phyloP scores from a whole-genome alignment of 1,140 invertebrate species.

The Arion vulgaris region DNA sequence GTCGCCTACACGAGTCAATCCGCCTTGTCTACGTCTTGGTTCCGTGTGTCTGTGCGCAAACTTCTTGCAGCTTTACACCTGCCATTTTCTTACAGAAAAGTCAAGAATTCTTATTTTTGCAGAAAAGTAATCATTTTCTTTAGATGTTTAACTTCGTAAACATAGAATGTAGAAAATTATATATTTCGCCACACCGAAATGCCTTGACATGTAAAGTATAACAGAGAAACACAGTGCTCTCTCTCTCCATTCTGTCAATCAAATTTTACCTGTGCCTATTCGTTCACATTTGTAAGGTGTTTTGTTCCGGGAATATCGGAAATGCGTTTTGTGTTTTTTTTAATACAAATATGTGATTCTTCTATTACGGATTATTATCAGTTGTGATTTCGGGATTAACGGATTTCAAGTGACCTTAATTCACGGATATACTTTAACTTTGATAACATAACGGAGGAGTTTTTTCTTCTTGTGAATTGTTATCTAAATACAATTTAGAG shows the following conservation, averaged over 20 bases:
- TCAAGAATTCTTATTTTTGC: not conserved
- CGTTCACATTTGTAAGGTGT: not conserved
- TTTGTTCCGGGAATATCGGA: not conserved
- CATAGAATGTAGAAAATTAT: not conserved
- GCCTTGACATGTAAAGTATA: not conserved
- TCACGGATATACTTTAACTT: not conserved
- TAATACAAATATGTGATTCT: not conserved
- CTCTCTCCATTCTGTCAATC: not conserved
- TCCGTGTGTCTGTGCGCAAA: not conserved
- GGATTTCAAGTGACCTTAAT: not conserved
- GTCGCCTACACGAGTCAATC: conserved; percentile 1
- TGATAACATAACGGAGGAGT: not conserved
- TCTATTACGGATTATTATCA: not conserved
- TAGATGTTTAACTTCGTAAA: not conserved
- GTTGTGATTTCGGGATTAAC: not conserved
- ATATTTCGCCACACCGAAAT: not conserved
- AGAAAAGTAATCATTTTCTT: not conserved
- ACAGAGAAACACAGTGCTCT: too few species aligned
- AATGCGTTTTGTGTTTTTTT: not conserved
- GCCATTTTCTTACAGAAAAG: not conserved
- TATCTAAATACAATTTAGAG: not conserved
- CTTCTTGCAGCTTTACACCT: not conserved
- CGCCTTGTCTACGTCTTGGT: not conserved
- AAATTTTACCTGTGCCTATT: not conserved
- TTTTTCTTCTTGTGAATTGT: not conserved